phyloP scores from a whole-genome alignment of 2,888 invertebrate species.

The Physocephala rufipes region DNA sequence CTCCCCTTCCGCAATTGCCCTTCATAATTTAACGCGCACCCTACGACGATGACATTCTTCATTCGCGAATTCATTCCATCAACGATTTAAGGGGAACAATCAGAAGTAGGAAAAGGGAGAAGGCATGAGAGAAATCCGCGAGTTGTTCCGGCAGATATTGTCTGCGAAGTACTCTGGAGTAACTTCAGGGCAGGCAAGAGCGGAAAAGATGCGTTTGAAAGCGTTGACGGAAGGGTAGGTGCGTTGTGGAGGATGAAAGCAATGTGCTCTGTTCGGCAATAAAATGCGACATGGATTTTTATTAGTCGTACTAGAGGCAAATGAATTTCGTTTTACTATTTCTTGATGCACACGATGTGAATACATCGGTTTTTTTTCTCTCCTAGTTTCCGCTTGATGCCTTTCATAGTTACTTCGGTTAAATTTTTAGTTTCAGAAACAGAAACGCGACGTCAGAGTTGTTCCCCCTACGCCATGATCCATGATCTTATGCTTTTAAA shows the following conservation, averaged over 20 bases:
- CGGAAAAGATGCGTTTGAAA: background rate
- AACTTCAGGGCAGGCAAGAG: background rate
- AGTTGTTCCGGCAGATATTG: too few species aligned
- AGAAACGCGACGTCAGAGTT: too few species aligned
- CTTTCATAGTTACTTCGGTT: conserved; percentile 18
- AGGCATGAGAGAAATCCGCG: too few species aligned
- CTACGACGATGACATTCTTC: background rate
- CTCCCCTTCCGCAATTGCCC: background rate
- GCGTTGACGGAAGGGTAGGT: background rate
- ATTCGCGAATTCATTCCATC: background rate
- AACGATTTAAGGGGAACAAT: background rate
- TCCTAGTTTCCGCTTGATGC: conserved; percentile 17
- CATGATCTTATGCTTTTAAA: too few species aligned
- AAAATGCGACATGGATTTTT: conserved; percentile 58
- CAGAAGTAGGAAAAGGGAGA: background rate
- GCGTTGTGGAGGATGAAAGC: conserved; percentile 2
- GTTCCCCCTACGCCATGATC: too few species aligned
- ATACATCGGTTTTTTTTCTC: too few species aligned
- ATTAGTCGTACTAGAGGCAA: conserved; percentile 54
- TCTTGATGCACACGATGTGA: conserved; percentile 24
- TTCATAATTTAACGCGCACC: background rate
- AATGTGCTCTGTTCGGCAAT: conserved; percentile 22
- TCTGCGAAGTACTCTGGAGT: too few species aligned
- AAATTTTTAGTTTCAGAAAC: background rate
- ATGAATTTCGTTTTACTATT: conserved; percentile 42